A percentile compares a stretch with the other conserved stretches of the same genome.
Evolutionary conservation across 2,797 vertebrate species (phyloP).

Genomic region (Takifugu ocellatus): DNA sequence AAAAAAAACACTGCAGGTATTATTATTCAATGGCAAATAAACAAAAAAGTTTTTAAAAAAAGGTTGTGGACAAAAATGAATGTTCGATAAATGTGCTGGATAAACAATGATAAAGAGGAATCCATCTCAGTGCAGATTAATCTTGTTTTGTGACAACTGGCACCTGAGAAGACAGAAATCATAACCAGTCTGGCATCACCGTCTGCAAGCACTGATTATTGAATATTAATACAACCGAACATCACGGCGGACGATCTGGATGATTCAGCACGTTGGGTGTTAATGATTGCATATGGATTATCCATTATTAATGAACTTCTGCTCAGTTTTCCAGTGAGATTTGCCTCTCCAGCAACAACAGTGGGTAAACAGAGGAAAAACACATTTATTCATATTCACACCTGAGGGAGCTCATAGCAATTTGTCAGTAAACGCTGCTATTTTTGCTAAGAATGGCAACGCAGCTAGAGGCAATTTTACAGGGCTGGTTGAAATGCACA

Average conservation of each 20-base stretch:
- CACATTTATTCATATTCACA: conserved; percentile 1
- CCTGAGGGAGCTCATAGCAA: neutral
- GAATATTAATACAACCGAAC: too few relatives aligned
- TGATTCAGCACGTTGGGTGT: neutral
- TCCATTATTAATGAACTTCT: conserved; percentile 1
- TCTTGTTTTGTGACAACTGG: conserved; percentile 31
- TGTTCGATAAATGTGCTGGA: too few relatives aligned
- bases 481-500: too few relatives aligned
- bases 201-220: too few relatives aligned
- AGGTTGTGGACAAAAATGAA: neutral
- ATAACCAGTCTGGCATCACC: neutral
- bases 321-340: neutral
- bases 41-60: neutral
- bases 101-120: too few relatives aligned
- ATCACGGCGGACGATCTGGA: neutral
- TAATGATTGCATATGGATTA: neutral
- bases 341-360: neutral
- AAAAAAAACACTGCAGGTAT: neutral
- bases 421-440: neutral
- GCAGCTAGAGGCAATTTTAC: too few relatives aligned
- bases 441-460: too few relatives aligned
- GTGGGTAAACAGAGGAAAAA: too few relatives aligned
- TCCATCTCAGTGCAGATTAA: conserved; percentile 22
- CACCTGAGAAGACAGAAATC: conserved; percentile 51
- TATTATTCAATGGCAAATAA: neutral